phyloP scores from a whole-genome alignment of 2,113 vertebrate genomes.

The Sitta europaea region DNA sequence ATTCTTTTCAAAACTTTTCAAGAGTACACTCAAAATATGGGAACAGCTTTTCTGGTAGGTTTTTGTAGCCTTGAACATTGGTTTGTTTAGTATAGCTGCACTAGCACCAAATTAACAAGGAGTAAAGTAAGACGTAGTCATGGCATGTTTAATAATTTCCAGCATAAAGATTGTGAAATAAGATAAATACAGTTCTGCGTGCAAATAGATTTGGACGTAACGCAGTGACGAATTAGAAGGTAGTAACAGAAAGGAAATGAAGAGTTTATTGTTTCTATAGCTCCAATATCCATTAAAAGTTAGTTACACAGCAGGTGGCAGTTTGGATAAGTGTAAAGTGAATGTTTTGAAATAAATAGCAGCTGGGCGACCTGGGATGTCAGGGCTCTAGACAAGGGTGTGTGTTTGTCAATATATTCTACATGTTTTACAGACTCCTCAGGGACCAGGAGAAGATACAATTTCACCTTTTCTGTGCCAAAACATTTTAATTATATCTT shows the following conservation, averaged over 20 bases:
- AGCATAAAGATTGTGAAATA: not conserved
- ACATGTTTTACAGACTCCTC: slow-evolving; percentile 84
- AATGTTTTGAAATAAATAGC: slow-evolving; percentile 85
- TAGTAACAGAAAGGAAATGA: slow-evolving; percentile 38
- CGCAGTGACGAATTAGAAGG: not conserved
- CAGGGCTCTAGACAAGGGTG: slow-evolving; percentile 77
- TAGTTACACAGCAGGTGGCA: slow-evolving; percentile 70
- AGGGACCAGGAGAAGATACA: slow-evolving; percentile 85
- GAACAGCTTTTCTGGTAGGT: not conserved
- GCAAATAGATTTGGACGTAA: not conserved
- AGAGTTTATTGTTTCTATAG: slow-evolving; percentile 56
- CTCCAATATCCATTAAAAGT: slow-evolving; percentile 74
- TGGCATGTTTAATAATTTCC: not conserved
- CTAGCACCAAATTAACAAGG: not conserved
- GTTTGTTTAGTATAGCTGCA: not conserved
- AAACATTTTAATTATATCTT: slow-evolving; percentile 99
- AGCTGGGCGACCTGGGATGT: slow-evolving; percentile 79
- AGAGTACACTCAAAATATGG: not conserved
- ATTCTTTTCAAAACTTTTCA: not conserved
- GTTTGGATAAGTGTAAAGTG: slow-evolving; percentile 68
- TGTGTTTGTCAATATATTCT: slow-evolving; percentile 88
- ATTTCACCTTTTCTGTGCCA: slow-evolving; percentile 94
- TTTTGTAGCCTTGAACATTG: not conserved
- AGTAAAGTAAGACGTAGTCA: not conserved
- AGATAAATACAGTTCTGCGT: not conserved